Conservation (phyloP, 2,797 vertebrate species). For the Scolopax rusticola region DNA sequence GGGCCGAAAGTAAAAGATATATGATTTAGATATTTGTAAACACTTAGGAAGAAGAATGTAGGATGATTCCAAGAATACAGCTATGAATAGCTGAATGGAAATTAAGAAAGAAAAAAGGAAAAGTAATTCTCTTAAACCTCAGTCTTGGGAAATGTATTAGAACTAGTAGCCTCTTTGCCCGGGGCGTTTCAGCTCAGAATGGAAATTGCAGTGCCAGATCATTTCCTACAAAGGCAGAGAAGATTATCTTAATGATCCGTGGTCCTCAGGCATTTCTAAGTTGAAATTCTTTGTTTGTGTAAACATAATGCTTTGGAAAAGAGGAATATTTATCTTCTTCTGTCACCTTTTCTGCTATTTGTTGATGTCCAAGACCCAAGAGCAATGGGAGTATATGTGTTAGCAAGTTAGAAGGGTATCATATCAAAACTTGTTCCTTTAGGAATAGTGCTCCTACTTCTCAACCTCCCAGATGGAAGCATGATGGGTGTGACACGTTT, state of each 20-base stretch:
- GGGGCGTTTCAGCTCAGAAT: neutral
- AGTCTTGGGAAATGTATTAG: neutral
- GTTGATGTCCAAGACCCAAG: neutral
- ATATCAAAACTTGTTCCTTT: neutral
- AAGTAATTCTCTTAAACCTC: conserved; percentile 1
- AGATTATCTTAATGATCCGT: conserved; percentile 9
- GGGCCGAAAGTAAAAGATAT: neutral
- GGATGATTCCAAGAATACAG: neutral
- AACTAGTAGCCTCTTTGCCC: conserved; percentile 12
- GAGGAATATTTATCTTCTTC: neutral
- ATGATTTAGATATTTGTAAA: neutral
- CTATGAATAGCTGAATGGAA: neutral
- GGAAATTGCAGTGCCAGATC: conserved; percentile 11
- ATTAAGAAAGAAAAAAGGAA: neutral
- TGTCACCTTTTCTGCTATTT: neutral
- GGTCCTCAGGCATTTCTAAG: neutral
- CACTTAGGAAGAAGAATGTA: neutral
- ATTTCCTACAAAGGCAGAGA: conserved; percentile 27
- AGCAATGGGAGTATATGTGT: neutral
- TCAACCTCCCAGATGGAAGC: neutral
- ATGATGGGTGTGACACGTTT: too few species aligned
- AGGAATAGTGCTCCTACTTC: neutral
- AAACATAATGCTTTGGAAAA: neutral
- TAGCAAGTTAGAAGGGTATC: neutral
- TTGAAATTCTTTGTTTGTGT: neutral